Conservation (phyloP, 2,888 invertebrate species). For the Morpho helenor region DNA sequence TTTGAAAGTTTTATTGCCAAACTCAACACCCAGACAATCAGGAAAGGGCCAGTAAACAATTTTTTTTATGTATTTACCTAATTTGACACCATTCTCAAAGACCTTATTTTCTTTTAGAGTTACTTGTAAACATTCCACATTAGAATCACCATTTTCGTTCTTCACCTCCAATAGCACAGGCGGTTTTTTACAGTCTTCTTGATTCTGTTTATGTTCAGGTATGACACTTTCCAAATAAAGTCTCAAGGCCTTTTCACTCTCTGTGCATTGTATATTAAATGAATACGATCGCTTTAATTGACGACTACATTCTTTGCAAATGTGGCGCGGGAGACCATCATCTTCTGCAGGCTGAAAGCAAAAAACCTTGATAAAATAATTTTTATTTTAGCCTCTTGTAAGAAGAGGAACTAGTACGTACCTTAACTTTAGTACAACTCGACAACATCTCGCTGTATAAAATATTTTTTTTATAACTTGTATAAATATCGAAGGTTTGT, state of each 20-base stretch:
- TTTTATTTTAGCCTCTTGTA: neutral
- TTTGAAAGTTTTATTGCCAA: too few species aligned
- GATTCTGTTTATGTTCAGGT: neutral
- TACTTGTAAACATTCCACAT: conserved; percentile 20
- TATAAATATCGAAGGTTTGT: conserved; percentile 58
- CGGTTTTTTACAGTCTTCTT: conserved; percentile 4
- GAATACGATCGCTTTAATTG: conserved; percentile 55
- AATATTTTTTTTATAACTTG: conserved; percentile 54
- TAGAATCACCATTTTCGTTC: conserved; percentile 29
- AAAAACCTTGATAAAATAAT: neutral
- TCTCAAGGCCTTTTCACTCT: conserved; percentile 52
- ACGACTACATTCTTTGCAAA: conserved; percentile 62
- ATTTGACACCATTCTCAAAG: conserved; percentile 19
- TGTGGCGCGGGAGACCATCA: conserved; percentile 58
- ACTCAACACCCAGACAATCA: too few species aligned
- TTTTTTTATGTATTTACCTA: conserved; percentile 13
- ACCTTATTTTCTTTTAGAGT: conserved; percentile 14
- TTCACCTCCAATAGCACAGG: conserved; percentile 24
- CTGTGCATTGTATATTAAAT: conserved; percentile 58
- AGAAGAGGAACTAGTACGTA: conserved; percentile 28
- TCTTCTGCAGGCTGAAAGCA: conserved; percentile 47
- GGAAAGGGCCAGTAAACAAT: too few species aligned
- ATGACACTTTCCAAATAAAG: conserved; percentile 18
- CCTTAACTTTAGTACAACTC: conserved; percentile 60
- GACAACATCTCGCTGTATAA: conserved; percentile 60